Base-by-base conservation (phyloP, 2,797 vertebrate species). In the Gephyroberyx darwinii region DNA sequence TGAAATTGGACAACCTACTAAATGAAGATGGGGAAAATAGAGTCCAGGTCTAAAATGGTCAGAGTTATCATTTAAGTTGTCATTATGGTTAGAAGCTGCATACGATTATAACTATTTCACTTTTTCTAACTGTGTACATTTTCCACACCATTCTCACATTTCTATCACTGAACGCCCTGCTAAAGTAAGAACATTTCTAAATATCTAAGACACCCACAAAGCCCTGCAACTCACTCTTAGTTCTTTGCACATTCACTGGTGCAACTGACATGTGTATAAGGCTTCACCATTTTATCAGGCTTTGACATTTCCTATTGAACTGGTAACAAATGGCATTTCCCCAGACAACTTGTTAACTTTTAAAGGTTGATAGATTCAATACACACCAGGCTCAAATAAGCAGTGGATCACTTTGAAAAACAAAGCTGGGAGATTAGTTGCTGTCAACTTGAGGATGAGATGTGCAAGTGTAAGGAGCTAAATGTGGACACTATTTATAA, bases 281-380 rank as follows among this genome's bases (percentile, higher is more conserved):
- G 75, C 87, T 83, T 91, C 90, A 90, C 87, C 71, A 84, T 93
- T 84, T 90, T 93, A 90, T 92, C 86, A 84, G 78, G 79, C 90
- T 86, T 83, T 96, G 94, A 94, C 94, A 95, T 95, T 96, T 96
- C 87, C 90, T 90, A 88, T 92, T 94, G 91, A 91, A 92, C 90
- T 92, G 86, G 93, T 90, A 26, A 90, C 94, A 96, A 96, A 95
- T 94, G 86, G 79, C 92, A 96, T 95, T 90, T 95, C 93, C 93
- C 92, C 89, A 94, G 95, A 93, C 91, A 93, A 89, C 92, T 96
- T 91, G 89, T 96, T 96, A 96, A 96, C 93, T 96, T 95, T 95
- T 95, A 94, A 92, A 94, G 95, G 90, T 93, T 95, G 92, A 94
- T 94, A 89, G 92, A 93, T 93, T 93, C 90, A 87, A 90, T 91